Conservation (phyloP, 2,113 vertebrate species). For the Nycticebus coucang region DNA sequence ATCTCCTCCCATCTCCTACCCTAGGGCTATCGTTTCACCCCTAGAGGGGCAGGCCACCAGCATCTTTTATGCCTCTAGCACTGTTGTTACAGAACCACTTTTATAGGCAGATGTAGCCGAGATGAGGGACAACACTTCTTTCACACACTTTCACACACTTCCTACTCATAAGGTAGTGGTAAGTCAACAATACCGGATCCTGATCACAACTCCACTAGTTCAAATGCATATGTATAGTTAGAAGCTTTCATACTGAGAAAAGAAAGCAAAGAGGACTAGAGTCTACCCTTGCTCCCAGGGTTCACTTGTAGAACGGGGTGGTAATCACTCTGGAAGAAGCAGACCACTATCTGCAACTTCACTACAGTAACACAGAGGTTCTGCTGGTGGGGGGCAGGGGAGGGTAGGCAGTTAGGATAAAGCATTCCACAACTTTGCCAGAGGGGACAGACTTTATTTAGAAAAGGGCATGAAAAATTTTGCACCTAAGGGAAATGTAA, state of each 20-base stretch:
- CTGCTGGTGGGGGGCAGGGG: not conserved
- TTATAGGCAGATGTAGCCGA: not conserved
- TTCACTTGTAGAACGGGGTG: not conserved
- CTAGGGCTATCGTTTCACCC: not conserved
- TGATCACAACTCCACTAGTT: not conserved
- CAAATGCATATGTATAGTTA: not conserved
- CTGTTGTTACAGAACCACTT: not conserved
- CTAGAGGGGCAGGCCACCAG: not conserved
- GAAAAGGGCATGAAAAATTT: not conserved
- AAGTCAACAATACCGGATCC: not conserved
- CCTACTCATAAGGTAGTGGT: not conserved
- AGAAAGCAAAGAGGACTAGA: not conserved
- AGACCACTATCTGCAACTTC: not conserved
- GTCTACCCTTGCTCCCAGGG: not conserved
- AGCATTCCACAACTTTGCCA: not conserved
- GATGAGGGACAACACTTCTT: not conserved
- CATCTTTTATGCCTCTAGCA: not conserved
- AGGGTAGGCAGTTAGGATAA: not conserved
- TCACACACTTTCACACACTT: not conserved
- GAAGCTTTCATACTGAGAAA: not conserved
- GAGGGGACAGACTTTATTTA: conserved; percentile 1
- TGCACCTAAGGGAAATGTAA: not conserved
- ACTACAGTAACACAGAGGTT: not conserved
- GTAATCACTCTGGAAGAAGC: not conserved
- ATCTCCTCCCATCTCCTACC: not conserved